Percentiles rank a stretch among this genome's conserved stretches.
Evolutionary conservation across 2,888 invertebrate genomes (phyloP).

Genomic region (Mesoligia furuncula): DNA sequence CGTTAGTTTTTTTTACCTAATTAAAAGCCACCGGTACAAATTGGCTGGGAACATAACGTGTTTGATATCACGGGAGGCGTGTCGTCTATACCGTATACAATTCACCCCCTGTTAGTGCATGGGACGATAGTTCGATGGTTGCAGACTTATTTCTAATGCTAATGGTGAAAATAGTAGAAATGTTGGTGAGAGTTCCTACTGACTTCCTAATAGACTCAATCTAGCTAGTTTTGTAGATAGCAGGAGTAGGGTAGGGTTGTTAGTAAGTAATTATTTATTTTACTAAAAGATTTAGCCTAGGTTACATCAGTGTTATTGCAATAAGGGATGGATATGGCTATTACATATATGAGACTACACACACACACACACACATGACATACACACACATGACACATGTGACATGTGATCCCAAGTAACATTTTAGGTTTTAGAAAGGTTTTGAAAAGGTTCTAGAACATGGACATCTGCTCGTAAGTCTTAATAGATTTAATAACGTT

Average conservation of each 20-base stretch:
- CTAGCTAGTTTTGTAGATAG: neutral
- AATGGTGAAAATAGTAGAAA: constrained; percentile 8
- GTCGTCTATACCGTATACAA: constrained; percentile 47
- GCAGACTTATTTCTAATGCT: constrained; percentile 20
- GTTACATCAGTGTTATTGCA: no score
- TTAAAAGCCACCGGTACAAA: constrained; percentile 66
- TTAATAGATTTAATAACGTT: no score
- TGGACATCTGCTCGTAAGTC: no score
- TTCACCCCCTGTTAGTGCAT: constrained; percentile 42
- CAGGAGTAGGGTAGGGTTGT: neutral
- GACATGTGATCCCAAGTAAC: no score
- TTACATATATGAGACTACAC: no score
- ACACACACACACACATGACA: no score
- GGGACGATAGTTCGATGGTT: constrained; percentile 22
- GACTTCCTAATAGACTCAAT: neutral
- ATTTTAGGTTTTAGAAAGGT: no score
- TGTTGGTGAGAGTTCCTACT: neutral
- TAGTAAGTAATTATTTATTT: no score
- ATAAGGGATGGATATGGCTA: no score
- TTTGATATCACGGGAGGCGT: constrained; percentile 53
- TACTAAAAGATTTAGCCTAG: no score
- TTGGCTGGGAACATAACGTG: constrained; percentile 60
- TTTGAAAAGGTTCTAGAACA: no score
- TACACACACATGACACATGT: no score
- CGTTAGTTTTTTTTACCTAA: constrained; percentile 63